Base-by-base conservation (phyloP, 2,797 vertebrate genomes). In the Limnodromus scolopaceus region DNA sequence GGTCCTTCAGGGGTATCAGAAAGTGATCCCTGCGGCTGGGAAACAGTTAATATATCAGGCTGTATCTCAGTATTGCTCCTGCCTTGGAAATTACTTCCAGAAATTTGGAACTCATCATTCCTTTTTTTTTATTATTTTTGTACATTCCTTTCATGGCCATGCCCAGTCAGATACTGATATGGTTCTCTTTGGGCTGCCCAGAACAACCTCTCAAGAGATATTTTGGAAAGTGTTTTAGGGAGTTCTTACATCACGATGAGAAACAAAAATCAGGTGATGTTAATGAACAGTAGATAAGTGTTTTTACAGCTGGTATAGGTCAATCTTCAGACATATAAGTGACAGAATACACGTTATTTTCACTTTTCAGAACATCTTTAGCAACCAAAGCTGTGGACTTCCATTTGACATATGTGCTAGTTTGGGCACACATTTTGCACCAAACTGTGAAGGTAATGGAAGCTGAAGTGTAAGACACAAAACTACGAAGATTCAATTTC, bases 381-480 rank as follows among this genome's bases (percentile, higher is more conserved):
- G 27, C 34, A 46, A 39, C 23, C 39, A 30, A 25, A 13, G 43
- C 3, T 53, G n/a, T 45, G 66, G 22, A 45, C 6, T 19, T 43
- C 27, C 38, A 18, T 13, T 3, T 6, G 18, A 22, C 1, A 0
- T 5, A n/a, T 7, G 19, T 28, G 55, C 63, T 76, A 9, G 8
- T 27, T 7, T 53, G 19, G 27, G 19, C 23, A 65, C 32, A 11
- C 1, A 11, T 4, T 11, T 22, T 6, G 27, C 32, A 36, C 25
- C 27, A 8, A 36, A 10, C 41, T 8, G 7, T 17, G 15, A 41
- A 46, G 54, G 69, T 22, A 32, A 9, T 14, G 16, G 36, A 54
- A 48, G 10, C 27, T 41, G 7, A 60, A 66, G 27, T 6, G 4
- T 39, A 8, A 65, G 58, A 45, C 10, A 39, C 7, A 18, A 25